Percentiles rank a stretch among this genome's conserved stretches.
phyloP scores from a whole-genome alignment of 2,888 invertebrate genomes.

The Thumatha senex region DNA sequence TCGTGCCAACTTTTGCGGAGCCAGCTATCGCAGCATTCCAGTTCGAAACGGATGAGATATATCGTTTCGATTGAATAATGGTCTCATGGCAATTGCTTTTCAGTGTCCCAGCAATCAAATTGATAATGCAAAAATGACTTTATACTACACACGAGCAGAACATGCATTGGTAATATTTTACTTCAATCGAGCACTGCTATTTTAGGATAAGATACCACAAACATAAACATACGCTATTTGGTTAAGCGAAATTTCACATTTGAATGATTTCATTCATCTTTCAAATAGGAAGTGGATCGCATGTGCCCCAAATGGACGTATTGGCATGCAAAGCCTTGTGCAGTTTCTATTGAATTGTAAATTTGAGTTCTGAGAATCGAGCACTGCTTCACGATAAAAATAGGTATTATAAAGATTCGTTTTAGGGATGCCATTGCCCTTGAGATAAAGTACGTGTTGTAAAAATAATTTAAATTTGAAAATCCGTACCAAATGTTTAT shows the following conservation, averaged over 20 bases:
- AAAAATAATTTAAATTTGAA: conserved; percentile 22
- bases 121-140: conserved; percentile 57
- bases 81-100: conserved; percentile 72
- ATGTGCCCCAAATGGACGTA: conserved; percentile 78
- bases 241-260: conserved; percentile 60
- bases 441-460: conserved; percentile 18
- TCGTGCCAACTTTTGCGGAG: conserved; percentile 81
- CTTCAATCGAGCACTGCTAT: conserved; percentile 12
- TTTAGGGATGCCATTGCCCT: conserved; percentile 31
- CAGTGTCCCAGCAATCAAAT: conserved; percentile 57
- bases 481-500: conserved; percentile 27
- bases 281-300: conserved; percentile 75
- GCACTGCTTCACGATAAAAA: conserved; percentile 61
- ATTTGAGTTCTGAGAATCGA: conserved; percentile 73
- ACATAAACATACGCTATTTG: conserved; percentile 43
- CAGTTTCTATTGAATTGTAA: conserved; percentile 81
- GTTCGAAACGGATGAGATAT: conserved; percentile 73
- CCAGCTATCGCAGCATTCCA: conserved; percentile 79
- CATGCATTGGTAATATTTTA: background rate
- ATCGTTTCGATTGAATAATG: conserved; percentile 81
- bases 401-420: conserved; percentile 46
- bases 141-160: background rate
- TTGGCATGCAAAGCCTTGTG: conserved; percentile 81
- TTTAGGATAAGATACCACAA: conserved; percentile 28
- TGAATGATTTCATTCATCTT: conserved; percentile 78